Base-by-base conservation (phyloP, 2,797 vertebrate species). In the Syngnathus rostellatus region DNA sequence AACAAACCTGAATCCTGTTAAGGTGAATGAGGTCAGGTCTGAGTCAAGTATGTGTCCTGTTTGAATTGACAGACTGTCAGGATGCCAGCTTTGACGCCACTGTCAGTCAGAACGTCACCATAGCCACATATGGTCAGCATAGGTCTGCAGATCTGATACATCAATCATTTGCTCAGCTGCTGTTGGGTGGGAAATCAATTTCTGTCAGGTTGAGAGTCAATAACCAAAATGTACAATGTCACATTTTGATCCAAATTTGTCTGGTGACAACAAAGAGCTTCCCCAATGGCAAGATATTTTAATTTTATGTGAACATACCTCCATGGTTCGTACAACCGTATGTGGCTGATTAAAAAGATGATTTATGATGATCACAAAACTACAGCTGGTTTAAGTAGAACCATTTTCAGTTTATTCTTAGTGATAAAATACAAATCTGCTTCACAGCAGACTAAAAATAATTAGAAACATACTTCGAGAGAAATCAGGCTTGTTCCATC, bases 61-160 rank as follows among this genome's bases (percentile, higher is more conserved):
- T 82, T 78, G 75, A 83, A 80, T 75, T 88, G 83, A 87, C 87
- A 85, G 79, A 76, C 83, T 87, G 88, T 81, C 86, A 81, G 77
- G 73, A 76, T 53, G 75, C 81, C 81, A 80, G 77, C 74, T 41
- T 74, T 80, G 77, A 72, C 78, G 67, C 43, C 1, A 48, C 77
- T 83, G 83, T 89, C 83, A 86, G 76, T 87, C 84, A 81, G 72
- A 64, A 67, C 70, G 73, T 80, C 80, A 70, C 64, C 69, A 73
- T 66, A 73, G 83, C 70, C 73, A 81, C 75, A 83, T 77, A 77
- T 59, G 64, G 79, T 82, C 81, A 79, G 72, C 73, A 53, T 48
- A 59, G 67, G 70, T 68, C 68, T 21, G 1, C 64, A 65, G 68
- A 75, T 73, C 78, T 71, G 78, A 79, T 64, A 41, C 77, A 62